A percentile compares a stretch with the other conserved stretches of the same genome.
These are phyloP conservation scores for Ascaphus truei DNA, from an alignment of 2,113 vertebrate genomes.

Conservation along the genomic window DNA sequence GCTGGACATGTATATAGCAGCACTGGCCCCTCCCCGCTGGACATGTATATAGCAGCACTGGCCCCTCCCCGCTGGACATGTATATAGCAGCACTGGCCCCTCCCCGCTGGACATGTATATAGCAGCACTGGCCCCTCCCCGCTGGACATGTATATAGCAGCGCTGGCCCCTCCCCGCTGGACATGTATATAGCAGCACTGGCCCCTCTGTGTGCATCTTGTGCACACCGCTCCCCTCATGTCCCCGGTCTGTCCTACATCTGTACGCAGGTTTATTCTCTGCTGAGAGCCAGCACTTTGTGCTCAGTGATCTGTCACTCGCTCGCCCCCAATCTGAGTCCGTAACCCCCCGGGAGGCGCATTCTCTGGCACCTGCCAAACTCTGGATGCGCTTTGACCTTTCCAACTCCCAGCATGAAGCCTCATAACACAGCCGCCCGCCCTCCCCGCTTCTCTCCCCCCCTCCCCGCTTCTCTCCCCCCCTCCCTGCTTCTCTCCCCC, in stretches of 20 bases:
- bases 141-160: no score
- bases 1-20: no score
- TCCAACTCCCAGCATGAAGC: slow-evolving; percentile 27
- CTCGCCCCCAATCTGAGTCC: slow-evolving; percentile 3
- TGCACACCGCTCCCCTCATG: no score
- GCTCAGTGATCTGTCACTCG: slow-evolving; percentile 13
- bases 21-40: no score
- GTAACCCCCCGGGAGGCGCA: slow-evolving; percentile 20
- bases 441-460: background rate
- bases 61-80: no score
- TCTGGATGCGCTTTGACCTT: slow-evolving; percentile 36
- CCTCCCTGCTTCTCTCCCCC: background rate
- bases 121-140: no score
- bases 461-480: background rate
- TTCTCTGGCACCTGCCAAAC: slow-evolving; percentile 37
- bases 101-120: no score
- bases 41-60: no score
- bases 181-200: no score
- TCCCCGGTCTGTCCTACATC: background rate
- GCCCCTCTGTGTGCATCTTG: no score
- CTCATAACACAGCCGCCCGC: slow-evolving; percentile 30
- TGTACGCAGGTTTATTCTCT: slow-evolving; percentile 21
- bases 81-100: no score
- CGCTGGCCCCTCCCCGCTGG: no score
- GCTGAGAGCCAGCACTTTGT: background rate